Evolutionary conservation across 1,140 invertebrate genomes (phyloP), one percentile per base, ranked within the genome.

Genomic region (Tyrophagus putrescentiae): DNA sequence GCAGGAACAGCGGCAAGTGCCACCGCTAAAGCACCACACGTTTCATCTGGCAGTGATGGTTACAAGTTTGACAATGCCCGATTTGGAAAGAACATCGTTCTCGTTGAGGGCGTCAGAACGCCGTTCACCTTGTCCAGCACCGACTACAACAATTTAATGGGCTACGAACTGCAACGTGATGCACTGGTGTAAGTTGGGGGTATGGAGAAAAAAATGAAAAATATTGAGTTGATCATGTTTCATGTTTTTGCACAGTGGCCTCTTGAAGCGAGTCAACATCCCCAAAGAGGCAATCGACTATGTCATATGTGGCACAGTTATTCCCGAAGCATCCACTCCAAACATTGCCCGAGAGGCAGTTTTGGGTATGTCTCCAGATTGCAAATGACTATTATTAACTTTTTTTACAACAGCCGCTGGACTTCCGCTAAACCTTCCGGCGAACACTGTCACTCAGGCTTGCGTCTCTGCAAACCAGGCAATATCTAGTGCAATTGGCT

Each of bases 381-480:
- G n/a, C n/a, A n/a, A n/a, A n/a, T n/a, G n/a, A n/a, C n/a, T n/a
- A n/a, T n/a, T n/a, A n/a, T n/a, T n/a, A n/a, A n/a, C n/a, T n/a
- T n/a, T n/a, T n/a, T n/a, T n/a, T n/a, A n/a, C n/a, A n/a, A n/a
- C n/a, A n/a, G n/a, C 84, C 48, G 93, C 93, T 58, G 95, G 95
- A 21, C 92, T 92, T 71, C 91, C 86, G 57, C 80, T 95, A 62
- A 82, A 81, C 68, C 96, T 86, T 36, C 95, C 96, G 9, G 86
- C 89, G 0, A 91, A 98, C 71, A 99, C 95, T 9, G 93, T 98
- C 29, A 97, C 95, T 42, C 91, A 96, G 84, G 95, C 95, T 4
- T 98, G 95, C 69, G 97, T 98, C 61, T 95, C 90, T 29, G 88
- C 91, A n/a, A 98, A 97, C 75, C 84, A 87, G 69, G 91, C 92